Evolutionary conservation across 1,140 invertebrate species (phyloP).

Genomic region (Saccostrea glomerata): DNA sequence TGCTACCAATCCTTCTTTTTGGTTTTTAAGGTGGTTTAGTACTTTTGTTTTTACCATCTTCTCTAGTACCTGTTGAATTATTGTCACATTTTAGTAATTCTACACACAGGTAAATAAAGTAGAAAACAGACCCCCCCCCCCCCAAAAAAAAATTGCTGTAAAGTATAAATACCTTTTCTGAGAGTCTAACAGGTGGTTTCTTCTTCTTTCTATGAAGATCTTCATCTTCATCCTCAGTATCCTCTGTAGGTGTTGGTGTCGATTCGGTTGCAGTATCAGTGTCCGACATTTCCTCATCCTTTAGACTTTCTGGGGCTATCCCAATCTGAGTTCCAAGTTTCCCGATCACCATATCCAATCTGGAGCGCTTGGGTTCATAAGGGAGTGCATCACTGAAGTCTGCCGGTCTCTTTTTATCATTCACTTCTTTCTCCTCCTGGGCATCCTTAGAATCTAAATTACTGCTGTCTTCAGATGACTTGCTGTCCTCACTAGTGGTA

Average conservation of each 20-base stretch:
- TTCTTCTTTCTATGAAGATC: conserved; percentile 50
- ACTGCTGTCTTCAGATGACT: background rate
- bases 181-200: conserved; percentile 54
- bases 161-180: conserved; percentile 57
- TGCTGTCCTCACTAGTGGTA: conserved; percentile 7
- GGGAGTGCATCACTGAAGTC: conserved; percentile 39
- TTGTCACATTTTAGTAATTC: background rate
- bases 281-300: conserved; percentile 54
- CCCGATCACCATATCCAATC: conserved; percentile 66
- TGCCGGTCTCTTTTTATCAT: conserved; percentile 57
- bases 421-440: background rate
- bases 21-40: conserved; percentile 53
- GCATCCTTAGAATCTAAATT: conserved; percentile 14
- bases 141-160: too few relatives aligned
- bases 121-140: too few relatives aligned
- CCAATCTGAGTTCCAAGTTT: conserved; percentile 64
- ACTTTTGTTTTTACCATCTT: conserved; percentile 61
- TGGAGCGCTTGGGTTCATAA: conserved; percentile 59
- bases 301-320: conserved; percentile 58
- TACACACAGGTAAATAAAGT: too few relatives aligned
- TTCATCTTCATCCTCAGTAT: conserved; percentile 61
- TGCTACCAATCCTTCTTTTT: conserved; percentile 53
- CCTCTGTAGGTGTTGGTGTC: conserved; percentile 49
- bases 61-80: conserved; percentile 57
- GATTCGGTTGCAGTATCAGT: conserved; percentile 62